phyloP scores from a whole-genome alignment of 2,888 invertebrate genomes.

The Acrobasis repandana region DNA sequence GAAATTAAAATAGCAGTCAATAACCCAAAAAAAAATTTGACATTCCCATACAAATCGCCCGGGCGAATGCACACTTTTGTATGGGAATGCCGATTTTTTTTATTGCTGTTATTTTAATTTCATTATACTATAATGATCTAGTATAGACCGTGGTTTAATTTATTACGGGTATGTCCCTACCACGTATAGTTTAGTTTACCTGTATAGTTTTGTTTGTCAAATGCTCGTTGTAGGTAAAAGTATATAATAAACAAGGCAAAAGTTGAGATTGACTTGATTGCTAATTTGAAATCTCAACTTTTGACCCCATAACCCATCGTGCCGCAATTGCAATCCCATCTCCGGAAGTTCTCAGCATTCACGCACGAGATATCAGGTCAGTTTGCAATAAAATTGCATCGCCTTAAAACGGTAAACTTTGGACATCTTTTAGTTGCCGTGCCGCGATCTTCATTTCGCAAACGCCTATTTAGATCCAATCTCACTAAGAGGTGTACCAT shows the following conservation, averaged over 20 bases:
- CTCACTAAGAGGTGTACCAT: conserved; percentile 13
- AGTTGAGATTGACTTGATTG: neutral
- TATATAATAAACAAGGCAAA: neutral
- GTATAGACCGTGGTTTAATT: no score
- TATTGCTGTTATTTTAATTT: no score
- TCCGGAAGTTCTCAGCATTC: conserved; percentile 14
- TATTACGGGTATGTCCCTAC: no score
- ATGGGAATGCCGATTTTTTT: no score
- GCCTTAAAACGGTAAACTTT: conserved; percentile 12
- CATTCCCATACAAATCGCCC: no score
- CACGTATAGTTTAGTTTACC: no score
- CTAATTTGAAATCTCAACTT: neutral
- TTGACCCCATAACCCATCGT: neutral
- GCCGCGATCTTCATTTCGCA: conserved; percentile 10
- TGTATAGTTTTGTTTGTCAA: no score
- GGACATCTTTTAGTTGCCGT: conserved; percentile 12
- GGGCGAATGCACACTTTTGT: no score
- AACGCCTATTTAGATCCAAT: conserved; percentile 5
- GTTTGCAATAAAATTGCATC: conserved; percentile 12
- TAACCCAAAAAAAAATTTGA: no score
- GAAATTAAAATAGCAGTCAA: no score
- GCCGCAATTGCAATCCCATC: neutral
- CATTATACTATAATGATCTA: no score
- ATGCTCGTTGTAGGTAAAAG: no score
- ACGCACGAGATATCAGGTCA: conserved; percentile 6